Evolutionary conservation across 2,113 vertebrate species (phyloP).

Genomic region (Microcebus ravelobensis): DNA sequence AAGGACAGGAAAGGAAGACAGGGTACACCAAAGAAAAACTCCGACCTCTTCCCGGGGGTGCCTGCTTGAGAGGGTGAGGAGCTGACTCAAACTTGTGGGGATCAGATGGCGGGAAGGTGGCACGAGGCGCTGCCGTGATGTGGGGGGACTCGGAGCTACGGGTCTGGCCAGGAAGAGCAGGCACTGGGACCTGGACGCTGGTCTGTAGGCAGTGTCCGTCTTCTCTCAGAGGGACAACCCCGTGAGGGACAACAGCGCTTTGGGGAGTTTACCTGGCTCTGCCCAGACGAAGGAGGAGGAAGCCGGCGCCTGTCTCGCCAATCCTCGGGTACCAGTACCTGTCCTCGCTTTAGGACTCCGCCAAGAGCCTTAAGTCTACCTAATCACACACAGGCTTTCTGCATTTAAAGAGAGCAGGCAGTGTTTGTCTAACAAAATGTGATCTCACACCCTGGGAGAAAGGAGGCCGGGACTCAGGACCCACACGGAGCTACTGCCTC

Average conservation of each 20-base stretch:
- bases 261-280: background rate
- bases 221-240: background rate
- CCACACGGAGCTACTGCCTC: conserved; percentile 15
- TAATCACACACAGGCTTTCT: background rate
- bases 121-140: fast-evolving
- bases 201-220: background rate
- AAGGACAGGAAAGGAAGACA: background rate
- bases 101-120: background rate
- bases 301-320: conserved; percentile 21
- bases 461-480: background rate
- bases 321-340: no score
- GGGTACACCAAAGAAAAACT: background rate
- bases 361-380: background rate
- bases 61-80: background rate
- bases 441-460: background rate
- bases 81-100: background rate
- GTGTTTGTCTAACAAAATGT: background rate
- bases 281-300: conserved; percentile 45
- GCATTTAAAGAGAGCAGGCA: background rate
- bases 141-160: fast-evolving
- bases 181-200: background rate
- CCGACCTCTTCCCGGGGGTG: background rate
- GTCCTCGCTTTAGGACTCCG: background rate
- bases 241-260: background rate
- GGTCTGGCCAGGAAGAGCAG: background rate